phyloP scores from a whole-genome alignment of 2,113 vertebrate genomes.

The Anoplopoma fimbria region DNA sequence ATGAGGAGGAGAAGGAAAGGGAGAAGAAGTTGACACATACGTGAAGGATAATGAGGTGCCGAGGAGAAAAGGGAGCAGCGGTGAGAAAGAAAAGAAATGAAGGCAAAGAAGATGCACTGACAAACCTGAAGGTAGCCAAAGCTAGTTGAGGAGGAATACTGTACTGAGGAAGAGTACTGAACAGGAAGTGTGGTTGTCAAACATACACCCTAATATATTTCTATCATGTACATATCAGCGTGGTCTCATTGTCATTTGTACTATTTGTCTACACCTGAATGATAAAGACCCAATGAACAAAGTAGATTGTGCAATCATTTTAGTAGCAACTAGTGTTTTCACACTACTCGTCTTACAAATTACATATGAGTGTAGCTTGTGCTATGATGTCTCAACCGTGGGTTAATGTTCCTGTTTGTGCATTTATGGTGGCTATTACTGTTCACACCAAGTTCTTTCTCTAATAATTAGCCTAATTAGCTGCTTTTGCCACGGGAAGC shows the following conservation, averaged over 20 bases:
- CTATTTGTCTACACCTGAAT: neutral
- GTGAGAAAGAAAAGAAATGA: neutral
- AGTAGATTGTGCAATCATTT: neutral
- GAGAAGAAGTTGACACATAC: constrained; percentile 47
- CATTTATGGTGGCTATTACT: neutral
- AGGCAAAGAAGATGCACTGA: neutral
- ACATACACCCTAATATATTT: neutral
- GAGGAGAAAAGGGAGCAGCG: neutral
- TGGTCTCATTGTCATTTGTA: neutral
- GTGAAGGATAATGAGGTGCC: constrained; percentile 33
- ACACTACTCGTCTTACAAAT: neutral
- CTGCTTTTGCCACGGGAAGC: neutral
- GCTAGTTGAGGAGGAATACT: neutral
- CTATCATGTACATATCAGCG: neutral
- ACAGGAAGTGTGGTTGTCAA: neutral
- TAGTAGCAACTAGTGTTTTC: neutral
- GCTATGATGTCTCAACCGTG: neutral
- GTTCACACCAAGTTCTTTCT: neutral
- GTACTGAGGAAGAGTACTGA: neutral
- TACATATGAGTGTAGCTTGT: neutral
- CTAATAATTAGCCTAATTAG: neutral
- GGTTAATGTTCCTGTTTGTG: neutral
- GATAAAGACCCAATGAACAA: neutral
- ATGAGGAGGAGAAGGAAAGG: neutral
- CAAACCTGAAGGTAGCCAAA: neutral